These are phyloP conservation scores for Bembecia ichneumoniformis DNA, from an alignment of 2,888 invertebrate species.

Conservation along the genomic window DNA sequence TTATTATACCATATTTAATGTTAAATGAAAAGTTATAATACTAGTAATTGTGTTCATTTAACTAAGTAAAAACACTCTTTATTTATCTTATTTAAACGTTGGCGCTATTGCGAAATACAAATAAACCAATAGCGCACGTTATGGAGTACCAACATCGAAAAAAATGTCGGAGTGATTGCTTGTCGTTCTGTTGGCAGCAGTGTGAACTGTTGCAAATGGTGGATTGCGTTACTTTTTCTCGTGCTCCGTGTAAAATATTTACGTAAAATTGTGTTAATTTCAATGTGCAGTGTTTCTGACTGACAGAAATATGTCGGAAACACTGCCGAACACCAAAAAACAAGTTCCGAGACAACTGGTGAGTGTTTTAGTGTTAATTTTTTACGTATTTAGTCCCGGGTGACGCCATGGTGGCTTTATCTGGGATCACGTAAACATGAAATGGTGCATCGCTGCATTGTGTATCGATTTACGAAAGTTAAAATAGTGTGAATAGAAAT, in stretches of 20 bases:
- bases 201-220: slow-evolving; percentile 71
- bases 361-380: slow-evolving; percentile 67
- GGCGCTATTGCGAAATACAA: slow-evolving; percentile 36
- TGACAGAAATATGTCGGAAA: slow-evolving; percentile 71
- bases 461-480: slow-evolving; percentile 65
- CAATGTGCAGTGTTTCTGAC: slow-evolving; percentile 70
- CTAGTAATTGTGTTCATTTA: too few species aligned
- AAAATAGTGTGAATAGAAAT: slow-evolving; percentile 29
- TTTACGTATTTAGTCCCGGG: slow-evolving; percentile 72
- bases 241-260: slow-evolving; percentile 73
- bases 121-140: slow-evolving; percentile 53
- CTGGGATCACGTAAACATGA: slow-evolving; percentile 77
- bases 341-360: slow-evolving; percentile 76
- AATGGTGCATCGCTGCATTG: slow-evolving; percentile 73
- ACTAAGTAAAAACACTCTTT: too few species aligned
- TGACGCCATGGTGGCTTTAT: slow-evolving; percentile 77
- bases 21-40: too few species aligned
- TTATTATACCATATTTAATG: too few species aligned
- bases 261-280: slow-evolving; percentile 72
- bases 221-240: slow-evolving; percentile 72
- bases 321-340: slow-evolving; percentile 72
- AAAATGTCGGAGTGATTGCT: slow-evolving; percentile 55
- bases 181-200: slow-evolving; percentile 60
- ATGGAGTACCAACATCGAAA: slow-evolving; percentile 43
- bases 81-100: slow-evolving; percentile 6